These are phyloP conservation scores for Merops nubicus DNA, from an alignment of 2,113 vertebrate species.

Conservation along the genomic window DNA sequence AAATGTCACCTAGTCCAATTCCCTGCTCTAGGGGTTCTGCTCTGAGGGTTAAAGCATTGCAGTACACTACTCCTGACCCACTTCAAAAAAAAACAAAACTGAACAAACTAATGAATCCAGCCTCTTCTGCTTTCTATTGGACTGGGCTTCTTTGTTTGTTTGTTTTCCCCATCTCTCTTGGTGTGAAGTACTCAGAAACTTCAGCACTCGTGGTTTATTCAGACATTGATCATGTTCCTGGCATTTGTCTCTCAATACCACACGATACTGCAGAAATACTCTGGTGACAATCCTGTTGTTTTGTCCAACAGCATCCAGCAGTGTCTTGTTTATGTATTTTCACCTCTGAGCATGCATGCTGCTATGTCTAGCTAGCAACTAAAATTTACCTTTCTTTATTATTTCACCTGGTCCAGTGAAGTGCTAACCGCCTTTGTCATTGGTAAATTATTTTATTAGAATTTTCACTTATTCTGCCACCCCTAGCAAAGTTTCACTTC, in stretches of 20 bases:
- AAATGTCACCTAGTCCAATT: too few relatives aligned
- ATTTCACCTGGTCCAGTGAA: background rate
- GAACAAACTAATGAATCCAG: rapidly evolving
- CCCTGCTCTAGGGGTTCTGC: background rate
- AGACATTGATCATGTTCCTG: background rate
- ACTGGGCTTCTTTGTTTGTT: background rate
- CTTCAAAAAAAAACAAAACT: background rate
- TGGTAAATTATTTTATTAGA: background rate
- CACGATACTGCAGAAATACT: background rate
- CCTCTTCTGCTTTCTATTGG: background rate
- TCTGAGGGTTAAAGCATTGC: background rate
- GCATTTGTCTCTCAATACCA: background rate
- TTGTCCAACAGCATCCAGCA: background rate
- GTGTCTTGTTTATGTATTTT: background rate
- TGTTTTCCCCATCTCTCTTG: background rate
- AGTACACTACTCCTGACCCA: background rate
- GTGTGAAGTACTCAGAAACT: background rate
- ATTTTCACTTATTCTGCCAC: background rate
- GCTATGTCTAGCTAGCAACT: background rate
- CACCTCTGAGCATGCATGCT: background rate
- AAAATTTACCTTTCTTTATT: background rate
- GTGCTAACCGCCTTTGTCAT: background rate
- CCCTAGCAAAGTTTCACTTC: background rate
- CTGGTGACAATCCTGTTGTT: background rate
- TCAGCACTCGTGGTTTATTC: background rate